Base-by-base conservation (phyloP, 2,888 invertebrate genomes). In the Protophormia terraenovae region DNA sequence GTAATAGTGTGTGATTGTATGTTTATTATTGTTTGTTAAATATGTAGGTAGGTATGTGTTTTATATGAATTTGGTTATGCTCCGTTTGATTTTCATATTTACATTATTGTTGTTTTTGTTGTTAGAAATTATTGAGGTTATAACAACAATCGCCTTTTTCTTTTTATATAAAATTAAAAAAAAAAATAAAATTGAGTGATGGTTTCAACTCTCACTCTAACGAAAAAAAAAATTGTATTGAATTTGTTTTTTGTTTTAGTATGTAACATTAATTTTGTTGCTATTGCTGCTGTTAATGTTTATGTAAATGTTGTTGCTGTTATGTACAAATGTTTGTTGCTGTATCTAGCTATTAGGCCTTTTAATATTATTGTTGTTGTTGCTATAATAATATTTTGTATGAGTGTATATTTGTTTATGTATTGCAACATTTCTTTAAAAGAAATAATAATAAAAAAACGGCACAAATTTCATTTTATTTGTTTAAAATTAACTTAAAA, bases 141-240 rank as follows among this genome's bases (percentile, higher is more conserved):
- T 85, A 82, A 75, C 64, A 85, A 82, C 84, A 85, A 85, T 73
- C 69, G 81, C 73, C 73, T 75, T 82, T n/a, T 78, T 78, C 69
- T 82, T 85, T 76, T 80, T 10, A 38, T 16, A 62, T 19, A 71
- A 53, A 47, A 53, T 22, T 16, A 41, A 29, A 1, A 1, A 50
- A 62, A 32, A 41, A 32, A 29, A 24, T 19, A 64, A 19, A 53
- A 47, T 47, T 73, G 77, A 78, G 73, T 85, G 82, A 82, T 85
- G 71, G 66, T 82, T 78, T 79, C 82, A 85, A 85, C 85, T 85
- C 85, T 85, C 85, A 85, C 85, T 85, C 78, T 60, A 71, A 50
- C 62, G 7, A 81, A 85, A 80, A 79, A 45, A n/a, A 24, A 32
- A 62, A 60, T 66, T 19, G 5, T 47, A 58, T 53, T 53, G 22